Base-by-base conservation (phyloP, 2,888 invertebrate species). In the Chrysotoxum bicinctum region DNA sequence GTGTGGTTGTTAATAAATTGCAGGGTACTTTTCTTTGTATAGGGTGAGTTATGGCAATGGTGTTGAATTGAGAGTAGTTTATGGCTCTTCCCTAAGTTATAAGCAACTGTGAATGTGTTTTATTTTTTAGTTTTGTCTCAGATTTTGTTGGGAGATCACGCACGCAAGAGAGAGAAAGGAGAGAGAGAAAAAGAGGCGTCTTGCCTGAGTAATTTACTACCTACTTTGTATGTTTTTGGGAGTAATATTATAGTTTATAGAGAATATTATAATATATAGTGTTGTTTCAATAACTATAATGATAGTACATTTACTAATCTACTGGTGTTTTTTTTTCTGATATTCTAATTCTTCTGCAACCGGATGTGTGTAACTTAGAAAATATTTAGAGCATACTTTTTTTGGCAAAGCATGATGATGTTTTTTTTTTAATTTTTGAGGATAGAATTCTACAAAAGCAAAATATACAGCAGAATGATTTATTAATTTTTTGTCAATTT, bases 321-420 rank as follows among this genome's bases (percentile, higher is more conserved):
- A 85, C 60, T 85, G 85, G 80, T 81, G 81, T 81, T 76, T 60
- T 75, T 60, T 26, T 26, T 70, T 14, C 21, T 77, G 60, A 72
- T 68, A 30, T 64, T 64, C 64, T 48, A 30, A 23, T 6, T 66
- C 43, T 75, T 56, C 50, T 80, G 73, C 73, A 37, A 64, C 54
- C 52, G 76, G 72, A 72, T 66, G 45, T 75, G 70, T 40, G 14
- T 37, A 21, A 23, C 26, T 37, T 32, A 35, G 16, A 30, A 37
- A 26, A 35, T 45, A 21, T 19, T 32, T 30, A 19, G 45, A 64
- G 45, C 45, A 64, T 32, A 45, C 0, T 19, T 14, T 68, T 84
- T 79, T 68, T 74, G 84, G 87, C 88, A 86, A 78, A 80, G 85
- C 86, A 88, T 83, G 85, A 87, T 88, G 88, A 89, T 74, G 79